A percentile compares a stretch with the other conserved stretches of the same genome.
Evolutionary conservation across 2,888 invertebrate genomes (phyloP).

Genomic region (Aphodius granarius): DNA sequence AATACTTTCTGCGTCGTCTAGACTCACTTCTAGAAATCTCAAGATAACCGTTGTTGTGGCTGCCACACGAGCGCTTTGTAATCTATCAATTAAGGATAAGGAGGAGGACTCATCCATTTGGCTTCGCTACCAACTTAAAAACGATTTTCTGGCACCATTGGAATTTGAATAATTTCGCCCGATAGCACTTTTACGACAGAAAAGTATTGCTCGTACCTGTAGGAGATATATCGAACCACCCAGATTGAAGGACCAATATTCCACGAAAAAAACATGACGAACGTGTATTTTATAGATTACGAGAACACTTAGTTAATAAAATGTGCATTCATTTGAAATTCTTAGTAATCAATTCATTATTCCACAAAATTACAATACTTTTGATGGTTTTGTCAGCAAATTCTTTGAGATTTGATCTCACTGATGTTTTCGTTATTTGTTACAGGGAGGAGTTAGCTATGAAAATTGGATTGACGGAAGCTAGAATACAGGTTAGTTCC

Average conservation of each 20-base stretch:
- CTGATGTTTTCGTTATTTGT: constrained; percentile 46
- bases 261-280: not conserved
- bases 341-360: not conserved
- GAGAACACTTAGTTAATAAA: not conserved
- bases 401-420: too few relatives aligned
- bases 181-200: not conserved
- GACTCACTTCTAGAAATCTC: constrained; percentile 10
- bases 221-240: not conserved
- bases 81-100: constrained; percentile 30
- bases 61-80: constrained; percentile 12
- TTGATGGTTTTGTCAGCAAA: too few relatives aligned
- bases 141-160: constrained; percentile 1
- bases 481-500: constrained; percentile 86
- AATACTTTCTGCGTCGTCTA: constrained; percentile 23
- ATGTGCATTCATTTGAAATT: not conserved
- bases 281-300: not conserved
- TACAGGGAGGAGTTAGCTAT: constrained; percentile 92
- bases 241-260: not conserved
- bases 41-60: not conserved
- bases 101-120: constrained; percentile 18
- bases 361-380: too few relatives aligned
- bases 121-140: constrained; percentile 22
- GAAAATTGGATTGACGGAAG: constrained; percentile 93
- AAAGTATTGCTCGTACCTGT: not conserved
- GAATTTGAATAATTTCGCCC: constrained; percentile 7